Evolutionary conservation across 2,113 vertebrate species (phyloP), one percentile per base, ranked within the genome.

Genomic region (Murina feae): DNA sequence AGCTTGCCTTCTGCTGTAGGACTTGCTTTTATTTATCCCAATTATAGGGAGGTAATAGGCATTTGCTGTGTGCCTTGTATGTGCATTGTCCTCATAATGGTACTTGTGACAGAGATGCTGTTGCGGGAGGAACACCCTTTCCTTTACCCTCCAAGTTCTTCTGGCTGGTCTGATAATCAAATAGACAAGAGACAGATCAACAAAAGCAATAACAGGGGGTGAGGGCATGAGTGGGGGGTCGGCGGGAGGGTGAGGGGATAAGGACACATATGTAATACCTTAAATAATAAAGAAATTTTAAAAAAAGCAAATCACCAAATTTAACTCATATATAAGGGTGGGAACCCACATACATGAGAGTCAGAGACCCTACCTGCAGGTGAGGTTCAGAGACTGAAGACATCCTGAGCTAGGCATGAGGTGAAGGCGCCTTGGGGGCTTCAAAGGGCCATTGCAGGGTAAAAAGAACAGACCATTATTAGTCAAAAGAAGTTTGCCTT

Each of bases 21-120:
- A 65, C 72, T 83, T 95, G 37, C n/a, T 74, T 92, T 94, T 47
- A 68, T 55, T 95, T 83, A 74, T 69, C 37, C 5, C 28, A 63
- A 10, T 72, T 53, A 85, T 25, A 87, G 18, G 20, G 82, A 89
- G 42, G 11, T 44, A 69, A 87, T n/a, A 83, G n/a, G 28, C 21
- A 32, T 53, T 76, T 71, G 42, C 14, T 53, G 8, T 69, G 21
- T 42, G n/a, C 42, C 20, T 68, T 79, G 39, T 82, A 23, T 53
- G 47, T 79, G 1, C 9, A 18, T 25, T 75, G 12, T 87, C 65
- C 58, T 90, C 66, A 32, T 60, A 63, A 86, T 28, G 65, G 44
- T 79, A 47, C 63, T 51, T 69, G 58, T 39, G 65, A 66, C n/a
- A 49, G 0, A 55, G 3, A n/a, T 51, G 42, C 72, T 75, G 16